phyloP scores from a whole-genome alignment of 2,113 vertebrate genomes.

The human region DNA sequence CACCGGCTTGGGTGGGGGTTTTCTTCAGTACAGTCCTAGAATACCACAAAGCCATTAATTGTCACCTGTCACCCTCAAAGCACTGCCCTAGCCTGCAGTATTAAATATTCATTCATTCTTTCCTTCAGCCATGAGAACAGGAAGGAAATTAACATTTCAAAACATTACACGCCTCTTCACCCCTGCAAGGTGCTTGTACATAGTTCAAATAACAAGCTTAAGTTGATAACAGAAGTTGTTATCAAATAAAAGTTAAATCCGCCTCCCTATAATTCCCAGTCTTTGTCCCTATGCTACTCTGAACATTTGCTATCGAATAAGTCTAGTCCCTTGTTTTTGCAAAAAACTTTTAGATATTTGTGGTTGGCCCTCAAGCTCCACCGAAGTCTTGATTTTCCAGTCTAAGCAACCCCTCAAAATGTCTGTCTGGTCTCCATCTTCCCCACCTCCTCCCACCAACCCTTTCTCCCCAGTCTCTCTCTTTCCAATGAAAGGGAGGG shows the following conservation, averaged over 20 bases:
- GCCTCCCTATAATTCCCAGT: neutral
- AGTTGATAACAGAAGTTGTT: neutral
- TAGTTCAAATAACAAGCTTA: accelerated
- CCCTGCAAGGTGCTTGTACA: neutral
- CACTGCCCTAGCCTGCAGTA: neutral
- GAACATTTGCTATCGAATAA: neutral
- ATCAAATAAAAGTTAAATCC: neutral
- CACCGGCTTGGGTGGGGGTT: neutral
- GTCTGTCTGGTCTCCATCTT: neutral
- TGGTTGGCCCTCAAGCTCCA: neutral
- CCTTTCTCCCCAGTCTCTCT: too few relatives aligned
- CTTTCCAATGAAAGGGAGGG: accelerated
- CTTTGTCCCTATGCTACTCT: neutral
- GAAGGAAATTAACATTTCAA: neutral
- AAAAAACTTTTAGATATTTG: neutral
- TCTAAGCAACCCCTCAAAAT: too few relatives aligned
- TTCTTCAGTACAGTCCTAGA: neutral
- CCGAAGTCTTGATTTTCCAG: neutral
- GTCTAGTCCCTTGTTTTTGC: neutral
- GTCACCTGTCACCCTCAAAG: neutral
- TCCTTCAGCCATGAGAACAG: neutral
- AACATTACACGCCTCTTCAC: neutral
- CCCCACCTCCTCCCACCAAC: too few relatives aligned
- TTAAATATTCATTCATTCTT: neutral
- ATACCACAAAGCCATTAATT: accelerated